Evolutionary conservation across 2,113 vertebrate species (phyloP).

Genomic region (Eublepharis macularius): DNA sequence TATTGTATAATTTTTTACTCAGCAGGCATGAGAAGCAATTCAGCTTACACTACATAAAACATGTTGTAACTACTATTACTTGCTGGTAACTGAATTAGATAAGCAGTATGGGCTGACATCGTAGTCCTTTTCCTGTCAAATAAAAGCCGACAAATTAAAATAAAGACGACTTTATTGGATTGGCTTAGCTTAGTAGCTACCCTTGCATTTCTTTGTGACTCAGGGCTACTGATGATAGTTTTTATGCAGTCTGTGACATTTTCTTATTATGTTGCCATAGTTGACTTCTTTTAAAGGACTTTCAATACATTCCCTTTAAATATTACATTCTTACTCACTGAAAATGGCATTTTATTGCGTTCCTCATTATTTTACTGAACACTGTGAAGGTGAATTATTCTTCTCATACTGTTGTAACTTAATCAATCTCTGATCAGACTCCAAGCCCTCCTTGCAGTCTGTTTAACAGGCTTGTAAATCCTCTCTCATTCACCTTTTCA

Average conservation of each 20-base stretch:
- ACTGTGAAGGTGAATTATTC: background rate
- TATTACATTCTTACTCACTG: conserved; percentile 3
- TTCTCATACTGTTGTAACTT: background rate
- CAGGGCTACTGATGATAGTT: background rate
- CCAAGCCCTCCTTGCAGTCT: background rate
- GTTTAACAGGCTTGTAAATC: conserved; percentile 14
- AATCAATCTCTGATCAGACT: conserved; percentile 9
- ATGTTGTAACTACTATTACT: background rate
- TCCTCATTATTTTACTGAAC: background rate
- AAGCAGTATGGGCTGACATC: background rate
- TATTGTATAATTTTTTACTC: conserved; percentile 32
- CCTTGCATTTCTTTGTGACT: conserved; percentile 18
- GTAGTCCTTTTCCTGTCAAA: background rate
- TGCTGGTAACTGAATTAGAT: conserved; percentile 36
- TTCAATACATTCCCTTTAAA: background rate
- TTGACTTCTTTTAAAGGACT: background rate
- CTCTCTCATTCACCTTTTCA: background rate
- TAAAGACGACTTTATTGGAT: conserved; percentile 26
- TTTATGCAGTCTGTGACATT: background rate
- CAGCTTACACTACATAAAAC: conserved; percentile 10
- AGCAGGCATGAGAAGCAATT: conserved; percentile 26
- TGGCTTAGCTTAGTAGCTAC: conserved; percentile 28
- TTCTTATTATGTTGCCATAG: conserved; percentile 1
- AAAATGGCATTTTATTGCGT: background rate
- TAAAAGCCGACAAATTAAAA: conserved; percentile 35